Base-by-base conservation (phyloP, 37 sponge, comb jelly and placozoan species). In the Beroe ovata region DNA sequence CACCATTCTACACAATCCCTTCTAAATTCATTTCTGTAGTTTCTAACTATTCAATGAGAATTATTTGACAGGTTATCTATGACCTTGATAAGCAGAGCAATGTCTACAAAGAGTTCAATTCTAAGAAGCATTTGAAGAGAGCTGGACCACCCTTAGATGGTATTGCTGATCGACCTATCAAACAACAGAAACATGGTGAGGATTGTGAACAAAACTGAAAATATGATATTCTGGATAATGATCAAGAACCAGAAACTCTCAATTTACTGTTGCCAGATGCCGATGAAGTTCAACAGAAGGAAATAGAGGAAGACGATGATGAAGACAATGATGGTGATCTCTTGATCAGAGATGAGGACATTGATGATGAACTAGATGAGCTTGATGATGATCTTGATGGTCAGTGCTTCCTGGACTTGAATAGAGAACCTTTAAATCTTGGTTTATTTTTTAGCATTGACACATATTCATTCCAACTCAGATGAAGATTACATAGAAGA, bases 261-360 rank as follows among this genome's bases (percentile, higher is more conserved):
- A n/a, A n/a, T n/a, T n/a, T n/a, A n/a, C n/a, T n/a, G n/a, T n/a
- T n/a, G n/a, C n/a, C n/a, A n/a, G n/a, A n/a, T n/a, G n/a, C n/a
- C n/a, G n/a, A n/a, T n/a, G n/a, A n/a, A n/a, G n/a, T n/a, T n/a
- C n/a, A n/a, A n/a, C n/a, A n/a, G n/a, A n/a, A n/a, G n/a, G n/a
- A 47, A 11, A 6, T 47, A 47, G 54, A 47, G 11, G 54, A 47
- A 47, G 54, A 47, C 11, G 63, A 62, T 28, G 84, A 77, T 19
- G 84, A 77, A 35, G 35, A 35, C 8, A 38, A 69, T 29, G 84
- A 77, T 23, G 84, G 84, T 14, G 84, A 77, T 36, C 47, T 77
- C 23, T 25, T 77, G 84, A 77, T 77, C 42, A 77, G 84, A 41
- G 84, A 77, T 41, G 84, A 77, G 26, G 84, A 77, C 38, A 30